These are phyloP conservation scores for Odobenus rosmarus DNA, from an alignment of 2,113 vertebrate species.

Conservation along the genomic window DNA sequence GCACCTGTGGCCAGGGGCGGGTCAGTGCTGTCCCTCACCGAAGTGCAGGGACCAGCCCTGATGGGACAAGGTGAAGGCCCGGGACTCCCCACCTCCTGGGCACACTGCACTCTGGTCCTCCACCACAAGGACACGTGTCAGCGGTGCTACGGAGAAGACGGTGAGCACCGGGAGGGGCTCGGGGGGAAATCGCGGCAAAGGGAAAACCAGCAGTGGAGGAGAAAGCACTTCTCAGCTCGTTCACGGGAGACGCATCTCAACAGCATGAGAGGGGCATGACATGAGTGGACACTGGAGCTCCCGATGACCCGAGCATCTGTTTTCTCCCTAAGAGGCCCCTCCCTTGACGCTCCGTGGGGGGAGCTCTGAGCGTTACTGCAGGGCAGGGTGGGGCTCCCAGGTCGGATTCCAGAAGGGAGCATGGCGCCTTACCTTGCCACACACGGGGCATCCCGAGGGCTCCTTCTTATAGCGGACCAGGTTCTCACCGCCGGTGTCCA, in stretches of 20 bases:
- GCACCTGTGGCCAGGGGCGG: fast-evolving
- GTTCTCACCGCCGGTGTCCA: slow-evolving; percentile 92
- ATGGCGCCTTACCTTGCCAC: slow-evolving; percentile 91
- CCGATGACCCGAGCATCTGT: fast-evolving
- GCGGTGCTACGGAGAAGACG: fast-evolving
- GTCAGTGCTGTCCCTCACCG: neutral
- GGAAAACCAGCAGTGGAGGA: neutral
- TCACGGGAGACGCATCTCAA: neutral
- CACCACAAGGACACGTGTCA: neutral
- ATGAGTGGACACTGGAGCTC: fast-evolving
- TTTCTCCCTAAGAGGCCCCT: fast-evolving
- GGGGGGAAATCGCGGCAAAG: fast-evolving
- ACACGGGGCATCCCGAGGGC: slow-evolving; percentile 96
- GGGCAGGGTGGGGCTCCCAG: neutral
- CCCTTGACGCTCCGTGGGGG: fast-evolving
- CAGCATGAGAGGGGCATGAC: fast-evolving
- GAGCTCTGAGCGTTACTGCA: neutral
- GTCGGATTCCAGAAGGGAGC: fast-evolving
- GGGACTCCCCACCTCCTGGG: fast-evolving
- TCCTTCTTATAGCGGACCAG: slow-evolving; percentile 97
- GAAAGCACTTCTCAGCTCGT: neutral
- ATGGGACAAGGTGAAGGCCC: neutral
- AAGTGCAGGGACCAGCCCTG: neutral
- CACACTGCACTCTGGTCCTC: fast-evolving
- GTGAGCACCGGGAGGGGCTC: fast-evolving